Base-by-base conservation (phyloP, 64 coral and sea anemone species). In the Dendronephthya gigantea region DNA sequence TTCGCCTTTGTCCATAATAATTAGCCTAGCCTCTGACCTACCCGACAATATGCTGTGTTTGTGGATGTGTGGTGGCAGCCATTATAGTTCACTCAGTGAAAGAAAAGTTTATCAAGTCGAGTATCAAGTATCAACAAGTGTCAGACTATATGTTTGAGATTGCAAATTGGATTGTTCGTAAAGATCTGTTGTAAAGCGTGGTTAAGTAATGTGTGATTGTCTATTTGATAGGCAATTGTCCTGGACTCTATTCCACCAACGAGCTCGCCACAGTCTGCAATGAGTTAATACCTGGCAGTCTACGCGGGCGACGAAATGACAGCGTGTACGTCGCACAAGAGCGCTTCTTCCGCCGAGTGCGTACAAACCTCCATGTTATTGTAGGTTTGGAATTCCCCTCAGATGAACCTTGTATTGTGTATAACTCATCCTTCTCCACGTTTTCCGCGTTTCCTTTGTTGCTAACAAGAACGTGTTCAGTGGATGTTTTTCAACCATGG, bases 241-340 rank as follows among this genome's bases (percentile, higher is more conserved):
- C 95, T 35, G 95, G 92, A 37, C 86, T 98, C 13, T 98, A 91
- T 36, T 93, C 92, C 34, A 76, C 17, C 40, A 91, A 93, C n/a
- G 95, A 98, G 86, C 31, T 98, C 29, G 83, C 65, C 7, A 90
- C 93, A 68, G 91, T 98, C 25, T 93, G 92, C 49, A 98, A 62
- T 81, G 89, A 98, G 41, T 92, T 98, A 40, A 87, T 98, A 48
- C 95, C 95, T 72, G 92, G 92, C 1, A 92, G 92, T 41, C 89
- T 90, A 32, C 89, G 87, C 22, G 90, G 87, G 0, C 87, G 90
- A 28, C 88, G 92, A 43, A 89, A 83, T 39, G 95, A 98, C 82
- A 90, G 90, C 83, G 82, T 91, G 85, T 88, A 91, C 37, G 91
- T 98, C 23, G 95, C 95, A 19, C 92, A 98, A 40, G 95, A 98